Evolutionary conservation across 2,113 vertebrate genomes (phyloP), one percentile per base, ranked within the genome.

Genomic region (Sinosuthora webbiana): DNA sequence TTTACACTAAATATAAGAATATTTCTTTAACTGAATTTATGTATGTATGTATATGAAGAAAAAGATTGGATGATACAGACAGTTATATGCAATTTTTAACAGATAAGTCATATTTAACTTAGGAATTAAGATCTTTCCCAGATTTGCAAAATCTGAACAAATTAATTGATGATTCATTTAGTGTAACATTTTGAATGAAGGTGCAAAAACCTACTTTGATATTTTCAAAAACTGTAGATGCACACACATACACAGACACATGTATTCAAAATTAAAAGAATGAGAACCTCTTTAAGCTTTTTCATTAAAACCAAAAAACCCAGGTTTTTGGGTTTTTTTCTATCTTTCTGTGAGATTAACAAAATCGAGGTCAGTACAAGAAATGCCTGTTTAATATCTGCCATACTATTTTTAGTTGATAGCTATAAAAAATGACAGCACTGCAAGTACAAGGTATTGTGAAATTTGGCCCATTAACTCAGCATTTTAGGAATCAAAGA

Each of bases 381-480:
- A 86, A 89, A 90, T 67, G 35, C 30, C 52, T 63, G n/a, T 87
- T 91, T 90, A 83, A 39, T 84, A 87, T 88, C 75, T 93, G 30
- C 57, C 19, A 12, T 62, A 50, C 71, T 83, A 70, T 53, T 82
- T 79, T 85, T 93, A 80, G 68, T 69, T 90, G 63, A 44, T 93
- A 86, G 39, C 52, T 74, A 28, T 93, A 63, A 90, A 92, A 93
- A 67, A 89, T 87, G 42, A 90, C 71, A 87, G 53, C 53, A n/a
- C 49, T 75, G 55, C 41, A 88, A 64, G 47, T 52, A 86, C 74
- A 92, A 78, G 52, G 21, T 56, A 83, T 80, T 77, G 62, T 95
- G 95, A 95, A 96, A 96, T 96, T 95, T 97, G 88, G 83, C 87
- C 94, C 91, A 96, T 97, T 97, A 97, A 93, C 65, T 94, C 63